phyloP scores from a whole-genome alignment of 1,140 invertebrate species.

The Calephelis virginiensis region DNA sequence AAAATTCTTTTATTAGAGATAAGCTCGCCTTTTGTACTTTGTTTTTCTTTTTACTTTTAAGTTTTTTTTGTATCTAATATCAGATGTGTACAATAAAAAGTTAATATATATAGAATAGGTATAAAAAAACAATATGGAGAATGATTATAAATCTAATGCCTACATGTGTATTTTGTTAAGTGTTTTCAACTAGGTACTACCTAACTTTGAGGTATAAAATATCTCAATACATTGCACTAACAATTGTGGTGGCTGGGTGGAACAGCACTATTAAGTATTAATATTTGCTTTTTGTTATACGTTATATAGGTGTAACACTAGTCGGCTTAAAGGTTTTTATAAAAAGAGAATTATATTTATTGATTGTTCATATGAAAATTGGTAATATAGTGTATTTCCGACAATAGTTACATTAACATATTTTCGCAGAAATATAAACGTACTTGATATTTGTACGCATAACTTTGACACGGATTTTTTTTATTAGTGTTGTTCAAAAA shows the following conservation, averaged over 20 bases:
- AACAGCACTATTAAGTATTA: constrained; percentile 15
- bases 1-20: too few relatives aligned
- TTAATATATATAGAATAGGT: too few relatives aligned
- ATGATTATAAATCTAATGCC: not conserved
- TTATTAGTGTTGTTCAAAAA: too few relatives aligned
- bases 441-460: constrained; percentile 15
- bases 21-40: too few relatives aligned
- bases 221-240: constrained; percentile 21
- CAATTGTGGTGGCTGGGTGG: constrained; percentile 19
- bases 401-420: constrained; percentile 14
- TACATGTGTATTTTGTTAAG: not conserved
- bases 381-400: constrained; percentile 13
- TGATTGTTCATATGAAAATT: constrained; percentile 1
- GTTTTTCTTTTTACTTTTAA: too few relatives aligned
- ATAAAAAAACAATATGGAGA: not conserved
- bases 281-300: constrained; percentile 20
- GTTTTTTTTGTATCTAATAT: too few relatives aligned
- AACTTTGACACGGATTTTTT: too few relatives aligned
- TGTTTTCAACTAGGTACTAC: not conserved
- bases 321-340: constrained; percentile 24
- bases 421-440: constrained; percentile 16
- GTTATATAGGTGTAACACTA: constrained; percentile 22
- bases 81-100: too few relatives aligned
- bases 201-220: constrained; percentile 13
- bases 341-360: constrained; percentile 10